Evolutionary conservation across 2,113 vertebrate genomes (phyloP).

Genomic region (Seriola rivoliana): DNA sequence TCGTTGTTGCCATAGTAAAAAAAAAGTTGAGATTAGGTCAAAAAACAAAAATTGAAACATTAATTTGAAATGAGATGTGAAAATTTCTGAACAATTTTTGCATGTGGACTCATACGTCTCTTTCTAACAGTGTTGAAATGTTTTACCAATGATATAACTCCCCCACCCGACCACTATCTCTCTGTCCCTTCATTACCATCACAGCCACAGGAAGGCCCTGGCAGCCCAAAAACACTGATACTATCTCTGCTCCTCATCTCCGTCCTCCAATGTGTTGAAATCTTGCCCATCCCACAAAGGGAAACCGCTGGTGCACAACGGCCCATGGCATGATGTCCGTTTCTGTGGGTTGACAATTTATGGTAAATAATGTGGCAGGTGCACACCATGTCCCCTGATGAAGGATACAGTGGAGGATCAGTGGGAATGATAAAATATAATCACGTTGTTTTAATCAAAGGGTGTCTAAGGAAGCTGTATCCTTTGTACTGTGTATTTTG

Average conservation of each 20-base stretch:
- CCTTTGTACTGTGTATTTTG: background rate
- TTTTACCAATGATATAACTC: background rate
- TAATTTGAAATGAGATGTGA: background rate
- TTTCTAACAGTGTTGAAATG: background rate
- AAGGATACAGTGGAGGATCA: constrained; percentile 30
- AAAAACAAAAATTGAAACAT: too few relatives aligned
- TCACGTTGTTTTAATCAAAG: background rate
- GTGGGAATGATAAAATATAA: constrained; percentile 19
- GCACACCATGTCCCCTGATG: constrained; percentile 45
- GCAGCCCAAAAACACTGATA: constrained; percentile 81
- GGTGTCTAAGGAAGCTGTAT: background rate
- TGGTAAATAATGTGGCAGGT: constrained; percentile 68
- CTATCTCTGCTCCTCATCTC: constrained; percentile 83
- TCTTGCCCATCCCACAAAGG: constrained; percentile 83
- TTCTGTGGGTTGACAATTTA: constrained; percentile 73
- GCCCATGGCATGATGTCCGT: constrained; percentile 76
- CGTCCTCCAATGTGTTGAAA: constrained; percentile 85
- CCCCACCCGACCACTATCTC: constrained; percentile 70
- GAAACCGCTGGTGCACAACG: constrained; percentile 81
- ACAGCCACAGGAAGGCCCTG: constrained; percentile 86
- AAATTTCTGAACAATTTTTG: background rate
- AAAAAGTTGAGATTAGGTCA: too few relatives aligned
- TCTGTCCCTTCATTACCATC: constrained; percentile 76
- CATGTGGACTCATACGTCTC: background rate
- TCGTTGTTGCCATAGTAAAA: too few relatives aligned